Conservation (phyloP, 1,140 invertebrate genomes). For the Pantala flavescens region DNA sequence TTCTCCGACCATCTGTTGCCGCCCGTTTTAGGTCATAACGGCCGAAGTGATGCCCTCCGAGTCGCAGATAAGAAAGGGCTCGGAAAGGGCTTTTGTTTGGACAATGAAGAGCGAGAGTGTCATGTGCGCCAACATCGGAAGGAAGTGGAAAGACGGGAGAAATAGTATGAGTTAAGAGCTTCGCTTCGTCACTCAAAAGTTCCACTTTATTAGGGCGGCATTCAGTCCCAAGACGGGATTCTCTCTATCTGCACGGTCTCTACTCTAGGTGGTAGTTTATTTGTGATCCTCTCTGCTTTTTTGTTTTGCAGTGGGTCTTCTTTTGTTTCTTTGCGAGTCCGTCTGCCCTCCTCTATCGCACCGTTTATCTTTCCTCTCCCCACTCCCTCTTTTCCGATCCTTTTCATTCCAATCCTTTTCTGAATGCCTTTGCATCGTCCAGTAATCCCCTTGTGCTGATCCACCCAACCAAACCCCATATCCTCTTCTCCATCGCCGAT, state of each 20-base stretch:
- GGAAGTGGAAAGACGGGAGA: neutral
- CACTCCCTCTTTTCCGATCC: neutral
- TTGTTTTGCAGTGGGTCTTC: neutral
- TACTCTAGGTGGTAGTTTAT: neutral
- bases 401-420: too few relatives aligned
- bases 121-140: neutral
- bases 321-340: neutral
- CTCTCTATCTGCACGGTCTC: neutral
- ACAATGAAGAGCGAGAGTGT: neutral
- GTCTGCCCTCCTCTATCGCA: neutral
- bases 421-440: too few relatives aligned
- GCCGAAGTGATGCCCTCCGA: neutral
- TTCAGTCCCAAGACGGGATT: neutral
- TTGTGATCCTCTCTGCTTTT: neutral
- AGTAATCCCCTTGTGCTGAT: too few relatives aligned
- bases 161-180: conserved; percentile 2
- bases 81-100: neutral
- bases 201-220: conserved; percentile 2
- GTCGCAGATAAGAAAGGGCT: neutral
- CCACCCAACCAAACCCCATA: too few relatives aligned
- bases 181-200: neutral
- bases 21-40: conserved; percentile 4
- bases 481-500: neutral
- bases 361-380: neutral
- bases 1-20: neutral